Base-by-base conservation (phyloP, 2,888 invertebrate species). In the Calameuta pallipes region DNA sequence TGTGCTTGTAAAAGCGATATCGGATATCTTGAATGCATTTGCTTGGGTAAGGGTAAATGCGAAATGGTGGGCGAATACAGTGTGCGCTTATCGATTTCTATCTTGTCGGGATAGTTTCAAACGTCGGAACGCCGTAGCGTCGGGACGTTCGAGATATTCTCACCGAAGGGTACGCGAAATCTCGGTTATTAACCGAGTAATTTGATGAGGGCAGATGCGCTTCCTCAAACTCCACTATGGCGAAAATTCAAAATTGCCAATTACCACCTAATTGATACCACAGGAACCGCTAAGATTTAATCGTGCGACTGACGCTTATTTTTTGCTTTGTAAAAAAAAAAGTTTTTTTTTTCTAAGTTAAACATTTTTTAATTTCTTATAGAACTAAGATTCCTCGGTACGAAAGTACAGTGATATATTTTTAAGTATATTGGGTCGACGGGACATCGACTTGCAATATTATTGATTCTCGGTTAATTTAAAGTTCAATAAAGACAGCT, bases 201-300 rank as follows among this genome's bases (percentile, higher is more conserved):
- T 74, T 35, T 74, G 37, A 74, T 11, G 74, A 74, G 74, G 74
- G n/a, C 36, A 34, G 37, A 34, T n/a, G 74, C 37, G 34, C 34
- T 13, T n/a, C 74, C 23, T 13, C 31, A 33, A 30, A 36, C 37
- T 36, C 71, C 12, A 23, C 71, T 31, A 15, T 30, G 71, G 71
- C 9, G 31, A 12, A 71, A 71, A 31, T 34, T 71, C 71, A n/a
- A 71, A 71, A 71, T 71, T 31, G 71, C 33, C 71, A 31, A 71
- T 71, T 71, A 71, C 71, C 71, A 71, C 13, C 9, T 31, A 71
- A 71, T 71, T 71, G 33, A 23, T 71, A 33, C 71, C 34, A 31
- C 71, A 23, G 31, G 31, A 71, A 71, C 71, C 71, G 15, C 31
- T 31, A 71, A 31, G 31, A 2, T 71, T 12, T 23, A 56, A 56